Conservation (phyloP, 1,140 invertebrate species). For the Heliconius himera region DNA sequence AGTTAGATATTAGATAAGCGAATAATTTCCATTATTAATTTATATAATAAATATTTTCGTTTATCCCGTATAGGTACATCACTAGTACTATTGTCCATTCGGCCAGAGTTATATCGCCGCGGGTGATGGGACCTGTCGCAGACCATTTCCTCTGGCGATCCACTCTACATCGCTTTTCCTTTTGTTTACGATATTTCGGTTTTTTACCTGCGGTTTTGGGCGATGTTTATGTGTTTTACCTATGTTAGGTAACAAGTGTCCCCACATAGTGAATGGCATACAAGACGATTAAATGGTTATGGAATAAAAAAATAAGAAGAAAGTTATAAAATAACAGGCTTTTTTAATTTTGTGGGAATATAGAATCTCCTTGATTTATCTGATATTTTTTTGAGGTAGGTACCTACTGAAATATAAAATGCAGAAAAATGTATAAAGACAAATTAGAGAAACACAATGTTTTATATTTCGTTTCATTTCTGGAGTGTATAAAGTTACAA, state of each 20-base stretch:
- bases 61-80: slow-evolving; percentile 1
- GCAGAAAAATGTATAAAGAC: too few species aligned
- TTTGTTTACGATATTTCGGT: slow-evolving; percentile 43
- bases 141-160: slow-evolving; percentile 48
- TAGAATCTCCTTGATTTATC: too few species aligned
- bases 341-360: too few species aligned
- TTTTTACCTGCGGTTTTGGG: slow-evolving; percentile 24
- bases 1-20: too few species aligned
- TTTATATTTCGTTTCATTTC: too few species aligned
- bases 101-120: slow-evolving; percentile 39
- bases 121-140: slow-evolving; percentile 44
- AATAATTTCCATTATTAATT: not conserved
- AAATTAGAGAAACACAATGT: too few species aligned
- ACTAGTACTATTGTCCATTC: slow-evolving; percentile 22
- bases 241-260: slow-evolving; percentile 1
- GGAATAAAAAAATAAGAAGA: too few species aligned
- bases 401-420: too few species aligned
- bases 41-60: not conserved
- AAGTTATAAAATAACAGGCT: too few species aligned
- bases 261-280: not conserved
- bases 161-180: slow-evolving; percentile 41
- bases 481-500: too few species aligned
- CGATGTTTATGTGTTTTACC: slow-evolving; percentile 29
- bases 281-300: not conserved
- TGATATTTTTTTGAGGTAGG: too few species aligned